A percentile compares a stretch with the other conserved stretches of the same genome.
phyloP scores from a whole-genome alignment of 2,113 vertebrate genomes.

The Variabilichromis moorii region DNA sequence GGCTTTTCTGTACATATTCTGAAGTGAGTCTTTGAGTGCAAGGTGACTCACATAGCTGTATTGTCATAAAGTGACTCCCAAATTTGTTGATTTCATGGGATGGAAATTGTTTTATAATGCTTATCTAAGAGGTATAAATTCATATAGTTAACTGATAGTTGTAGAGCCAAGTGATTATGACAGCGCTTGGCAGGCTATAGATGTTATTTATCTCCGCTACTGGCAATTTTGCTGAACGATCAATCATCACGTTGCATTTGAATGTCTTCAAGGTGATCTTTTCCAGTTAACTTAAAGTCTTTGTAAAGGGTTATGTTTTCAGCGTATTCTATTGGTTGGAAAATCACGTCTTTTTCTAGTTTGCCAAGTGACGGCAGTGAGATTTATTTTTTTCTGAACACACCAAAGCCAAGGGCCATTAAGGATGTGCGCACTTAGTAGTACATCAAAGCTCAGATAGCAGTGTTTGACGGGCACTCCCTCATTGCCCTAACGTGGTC shows the following conservation, averaged over 20 bases:
- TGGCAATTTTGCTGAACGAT: constrained; percentile 33
- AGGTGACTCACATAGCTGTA: not conserved
- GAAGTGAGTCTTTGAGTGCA: not conserved
- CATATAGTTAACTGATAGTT: constrained; percentile 38
- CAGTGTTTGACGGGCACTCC: constrained; percentile 41
- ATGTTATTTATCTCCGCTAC: constrained; percentile 42
- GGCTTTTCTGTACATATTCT: not conserved
- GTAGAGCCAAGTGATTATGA: constrained; percentile 44
- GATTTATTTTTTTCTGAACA: not conserved
- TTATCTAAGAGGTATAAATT: constrained; percentile 44
- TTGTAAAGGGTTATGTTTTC: not conserved
- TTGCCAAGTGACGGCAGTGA: not conserved
- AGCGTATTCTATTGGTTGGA: not conserved
- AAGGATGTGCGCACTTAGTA: constrained; percentile 2
- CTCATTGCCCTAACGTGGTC: constrained; percentile 53
- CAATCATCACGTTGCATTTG: constrained; percentile 30
- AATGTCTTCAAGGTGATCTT: constrained; percentile 45
- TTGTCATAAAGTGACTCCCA: not conserved
- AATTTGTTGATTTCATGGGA: constrained; percentile 17
- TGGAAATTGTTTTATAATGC: constrained; percentile 48
- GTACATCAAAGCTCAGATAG: constrained; percentile 39
- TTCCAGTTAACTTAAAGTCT: constrained; percentile 6
- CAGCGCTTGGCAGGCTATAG: constrained; percentile 34
- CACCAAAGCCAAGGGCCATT: constrained; percentile 15
- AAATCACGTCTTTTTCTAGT: not conserved